phyloP scores from a whole-genome alignment of 1,140 invertebrate genomes.

The Solenopsis invicta region DNA sequence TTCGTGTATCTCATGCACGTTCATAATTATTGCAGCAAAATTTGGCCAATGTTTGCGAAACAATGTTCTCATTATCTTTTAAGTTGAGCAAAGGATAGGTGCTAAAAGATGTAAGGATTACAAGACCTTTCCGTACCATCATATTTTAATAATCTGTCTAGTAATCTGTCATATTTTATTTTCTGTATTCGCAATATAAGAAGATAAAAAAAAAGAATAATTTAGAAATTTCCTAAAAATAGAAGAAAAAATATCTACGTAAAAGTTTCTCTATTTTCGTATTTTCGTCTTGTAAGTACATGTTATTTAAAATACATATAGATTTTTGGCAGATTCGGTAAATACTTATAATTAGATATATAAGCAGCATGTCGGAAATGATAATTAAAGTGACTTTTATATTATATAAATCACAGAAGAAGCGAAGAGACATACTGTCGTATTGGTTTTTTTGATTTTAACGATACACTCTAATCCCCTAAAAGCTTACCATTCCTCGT shows the following conservation, averaged over 20 bases:
- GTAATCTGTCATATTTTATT: neutral
- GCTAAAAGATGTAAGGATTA: neutral
- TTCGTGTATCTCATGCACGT: conserved; percentile 12
- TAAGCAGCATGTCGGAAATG: neutral
- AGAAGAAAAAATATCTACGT: neutral
- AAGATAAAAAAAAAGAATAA: neutral
- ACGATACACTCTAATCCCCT: conserved; percentile 30
- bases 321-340: neutral
- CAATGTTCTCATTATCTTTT: conserved; percentile 49
- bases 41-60: conserved; percentile 12
- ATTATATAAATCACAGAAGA: neutral
- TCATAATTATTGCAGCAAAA: conserved; percentile 20
- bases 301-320: neutral
- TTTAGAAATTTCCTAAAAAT: neutral
- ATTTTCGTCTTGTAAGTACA: neutral
- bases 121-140: neutral
- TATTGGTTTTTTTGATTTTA: conserved; percentile 44
- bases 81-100: conserved; percentile 5
- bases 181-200: neutral
- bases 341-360: neutral
- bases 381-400: conserved; percentile 33
- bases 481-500: conserved; percentile 26
- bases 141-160: neutral
- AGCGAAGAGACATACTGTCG: conserved; percentile 2
- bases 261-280: neutral